Percentiles rank a stretch among this genome's conserved stretches.
These are phyloP conservation scores for Elysia crispata DNA, from an alignment of 2,888 invertebrate species.

Conservation along the genomic window DNA sequence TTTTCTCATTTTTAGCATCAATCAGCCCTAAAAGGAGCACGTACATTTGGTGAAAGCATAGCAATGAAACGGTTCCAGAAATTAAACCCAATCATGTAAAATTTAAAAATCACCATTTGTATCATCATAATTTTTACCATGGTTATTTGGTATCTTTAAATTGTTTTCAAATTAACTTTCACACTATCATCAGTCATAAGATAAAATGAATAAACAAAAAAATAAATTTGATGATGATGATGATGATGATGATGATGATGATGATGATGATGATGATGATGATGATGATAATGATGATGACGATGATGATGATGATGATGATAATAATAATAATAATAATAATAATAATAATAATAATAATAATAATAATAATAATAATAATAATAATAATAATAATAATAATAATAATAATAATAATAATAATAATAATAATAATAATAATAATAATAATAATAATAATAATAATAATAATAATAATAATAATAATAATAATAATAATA, in stretches of 20 bases:
- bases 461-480: slow-evolving; percentile 15
- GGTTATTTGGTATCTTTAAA: no score
- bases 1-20: no score
- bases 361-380: not conserved
- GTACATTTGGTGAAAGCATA: no score
- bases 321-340: slow-evolving; percentile 7
- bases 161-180: no score
- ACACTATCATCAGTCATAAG: no score
- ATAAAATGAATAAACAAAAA: no score
- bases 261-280: slow-evolving; percentile 27
- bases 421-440: slow-evolving; percentile 28
- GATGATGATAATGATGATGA: slow-evolving; percentile 26
- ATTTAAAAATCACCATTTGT: no score
- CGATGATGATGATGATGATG: slow-evolving; percentile 26
- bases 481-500: slow-evolving; percentile 16
- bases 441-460: slow-evolving; percentile 26
- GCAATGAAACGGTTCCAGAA: no score
- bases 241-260: not conserved
- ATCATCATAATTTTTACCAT: no score
- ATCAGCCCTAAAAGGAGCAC: no score
- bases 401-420: slow-evolving; percentile 28
- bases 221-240: no score
- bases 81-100: no score
- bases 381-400: not conserved
- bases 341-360: not conserved